Percentiles rank a stretch among this genome's conserved stretches.
phyloP scores from a whole-genome alignment of 2,797 vertebrate genomes.

The Siniperca scherzeri region DNA sequence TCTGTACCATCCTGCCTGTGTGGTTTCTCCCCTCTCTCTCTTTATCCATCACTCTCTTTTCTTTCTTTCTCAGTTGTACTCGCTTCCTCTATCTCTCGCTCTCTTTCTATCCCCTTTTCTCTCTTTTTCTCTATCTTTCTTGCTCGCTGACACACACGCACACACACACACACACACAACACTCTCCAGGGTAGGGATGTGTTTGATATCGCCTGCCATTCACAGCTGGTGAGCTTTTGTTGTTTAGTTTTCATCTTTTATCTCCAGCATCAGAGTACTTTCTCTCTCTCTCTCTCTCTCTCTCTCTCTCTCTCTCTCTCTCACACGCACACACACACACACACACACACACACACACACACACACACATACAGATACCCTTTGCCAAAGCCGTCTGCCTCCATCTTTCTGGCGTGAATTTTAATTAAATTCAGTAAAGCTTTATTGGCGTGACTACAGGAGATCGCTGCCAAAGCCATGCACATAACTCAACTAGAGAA shows the following conservation, averaged over 20 bases:
- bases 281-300: constrained; percentile 41
- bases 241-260: constrained; percentile 84
- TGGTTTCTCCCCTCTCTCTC: constrained; percentile 50
- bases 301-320: constrained; percentile 41
- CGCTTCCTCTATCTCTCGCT: constrained; percentile 25
- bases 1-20: constrained; percentile 66
- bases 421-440: constrained; percentile 85
- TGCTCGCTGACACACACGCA: constrained; percentile 33
- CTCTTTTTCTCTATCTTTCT: constrained; percentile 40
- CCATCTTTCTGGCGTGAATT: constrained; percentile 82
- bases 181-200: constrained; percentile 77
- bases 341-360: constrained; percentile 34
- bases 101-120: constrained; percentile 33
- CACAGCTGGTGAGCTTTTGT: constrained; percentile 84
- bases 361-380: constrained; percentile 50
- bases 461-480: constrained; percentile 75
- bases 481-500: constrained; percentile 79
- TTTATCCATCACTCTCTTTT: constrained; percentile 37
- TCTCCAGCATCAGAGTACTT: constrained; percentile 82
- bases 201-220: constrained; percentile 81
- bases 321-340: constrained; percentile 30
- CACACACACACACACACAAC: constrained; percentile 36
- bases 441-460: constrained; percentile 81
- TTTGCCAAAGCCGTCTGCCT: constrained; percentile 76
- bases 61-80: constrained; percentile 27